Base-by-base conservation (phyloP, 2,888 invertebrate species). In the Cheilosia grossa region DNA sequence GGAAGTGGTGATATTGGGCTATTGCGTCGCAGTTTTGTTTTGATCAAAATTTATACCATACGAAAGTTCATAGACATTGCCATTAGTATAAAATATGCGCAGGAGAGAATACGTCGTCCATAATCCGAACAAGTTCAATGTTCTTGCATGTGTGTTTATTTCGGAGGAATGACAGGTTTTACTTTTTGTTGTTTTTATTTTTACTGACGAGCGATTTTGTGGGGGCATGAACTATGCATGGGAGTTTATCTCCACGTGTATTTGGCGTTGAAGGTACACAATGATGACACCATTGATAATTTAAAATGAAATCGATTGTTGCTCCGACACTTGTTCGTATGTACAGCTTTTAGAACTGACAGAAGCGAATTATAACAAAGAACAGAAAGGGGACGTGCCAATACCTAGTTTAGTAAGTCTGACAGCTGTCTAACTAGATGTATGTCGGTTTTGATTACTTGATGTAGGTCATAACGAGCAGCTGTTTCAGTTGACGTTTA, bases 21-120 rank as follows among this genome's bases (percentile, higher is more conserved):
- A 79, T 49, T 79, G 78, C 78, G 78, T 79, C 78, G 78, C 51
- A 79, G 47, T 49, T 63, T 15, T 51, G 30, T 49, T 79, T 64
- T 58, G 51, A 79, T 64, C 27, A 40, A 53, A 77, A 54, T 54
- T 44, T 37, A 37, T 37, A 37, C 10, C 0, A 37, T 54, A 61
- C 61, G 44, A 69, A 63, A 78, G 78, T 78, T 75, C 75, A 75
- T 53, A 75, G 58, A 67, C 66, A 58, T 54, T 58, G n/a, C 15
- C 17, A 19, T 64, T 30, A 66, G 10, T 51, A 44, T 24, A 24
- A 42, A 49, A 30, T 27, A 30, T 24, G 69, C n/a, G 58, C n/a
- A 33, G 30, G 47, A 33, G 19, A 47, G 17, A 51, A 51, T 24
- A 63, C 27, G 9, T 54, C 53, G 47, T 47, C 24, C 42, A 37